Evolutionary conservation across 2,113 vertebrate species (phyloP).

Genomic region (Meles meles): DNA sequence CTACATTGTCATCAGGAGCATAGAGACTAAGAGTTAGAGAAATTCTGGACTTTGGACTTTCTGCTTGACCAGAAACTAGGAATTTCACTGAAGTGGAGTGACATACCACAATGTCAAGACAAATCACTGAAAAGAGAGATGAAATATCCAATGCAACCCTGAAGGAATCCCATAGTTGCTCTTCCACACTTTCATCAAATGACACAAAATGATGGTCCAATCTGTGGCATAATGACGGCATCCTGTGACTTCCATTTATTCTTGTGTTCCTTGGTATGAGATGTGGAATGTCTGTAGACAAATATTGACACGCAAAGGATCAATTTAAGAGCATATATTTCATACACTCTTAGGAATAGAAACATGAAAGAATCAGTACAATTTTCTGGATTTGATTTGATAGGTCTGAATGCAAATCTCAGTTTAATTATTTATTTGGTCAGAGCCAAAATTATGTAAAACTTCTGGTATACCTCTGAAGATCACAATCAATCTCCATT

Average conservation of each 20-base stretch:
- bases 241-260: background rate
- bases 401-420: background rate
- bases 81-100: background rate
- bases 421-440: constrained; percentile 18
- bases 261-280: background rate
- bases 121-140: background rate
- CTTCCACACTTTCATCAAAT: background rate
- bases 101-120: background rate
- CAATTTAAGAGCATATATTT: background rate
- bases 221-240: background rate
- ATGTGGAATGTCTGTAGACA: background rate
- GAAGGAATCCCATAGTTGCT: background rate
- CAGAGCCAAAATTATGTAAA: background rate
- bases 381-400: background rate
- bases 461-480: background rate
- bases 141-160: background rate
- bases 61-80: background rate
- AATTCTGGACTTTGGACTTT: background rate
- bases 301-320: background rate
- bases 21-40: background rate
- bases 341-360: background rate
- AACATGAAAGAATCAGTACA: background rate
- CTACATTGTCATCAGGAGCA: background rate
- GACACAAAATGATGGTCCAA: background rate
- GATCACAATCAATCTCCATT: background rate